A percentile compares a stretch with the other conserved stretches of the same genome.
These are phyloP conservation scores for Smutsia temminckii DNA, from an alignment of 2,797 vertebrate genomes.

Conservation along the genomic window DNA sequence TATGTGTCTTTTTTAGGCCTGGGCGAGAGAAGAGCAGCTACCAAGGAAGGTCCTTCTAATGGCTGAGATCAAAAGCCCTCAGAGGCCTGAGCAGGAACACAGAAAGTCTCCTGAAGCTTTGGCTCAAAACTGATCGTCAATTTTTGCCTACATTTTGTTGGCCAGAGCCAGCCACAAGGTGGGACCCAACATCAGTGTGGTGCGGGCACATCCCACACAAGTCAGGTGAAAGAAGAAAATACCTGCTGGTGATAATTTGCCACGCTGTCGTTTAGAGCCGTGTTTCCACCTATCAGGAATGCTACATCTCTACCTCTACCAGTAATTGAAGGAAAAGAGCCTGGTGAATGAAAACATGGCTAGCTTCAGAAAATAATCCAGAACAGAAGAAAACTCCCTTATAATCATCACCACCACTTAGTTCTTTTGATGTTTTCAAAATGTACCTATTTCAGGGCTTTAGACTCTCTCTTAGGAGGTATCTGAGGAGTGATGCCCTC, in stretches of 20 bases:
- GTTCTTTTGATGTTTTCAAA: background rate
- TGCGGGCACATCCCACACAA: background rate
- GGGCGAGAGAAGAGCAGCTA: no score
- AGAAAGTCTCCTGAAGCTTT: background rate
- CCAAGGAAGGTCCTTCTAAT: background rate
- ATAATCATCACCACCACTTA: background rate
- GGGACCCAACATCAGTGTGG: background rate
- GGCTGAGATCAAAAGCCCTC: background rate
- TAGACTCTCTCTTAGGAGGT: background rate
- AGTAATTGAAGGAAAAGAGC: background rate
- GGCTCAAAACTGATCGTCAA: background rate
- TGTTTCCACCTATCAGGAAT: background rate
- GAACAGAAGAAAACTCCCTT: background rate
- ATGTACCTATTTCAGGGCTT: background rate
- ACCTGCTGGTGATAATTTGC: background rate
- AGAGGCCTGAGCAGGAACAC: background rate
- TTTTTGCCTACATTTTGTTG: background rate
- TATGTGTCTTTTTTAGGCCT: background rate
- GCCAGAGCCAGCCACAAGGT: background rate
- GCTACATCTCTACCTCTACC: background rate
- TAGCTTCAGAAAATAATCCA: background rate
- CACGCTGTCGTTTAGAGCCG: background rate
- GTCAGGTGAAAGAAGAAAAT: background rate
- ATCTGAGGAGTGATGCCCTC: background rate
- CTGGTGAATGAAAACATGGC: background rate